phyloP scores from a whole-genome alignment of 2,888 invertebrate species.

The Drosophila melanocephala region DNA sequence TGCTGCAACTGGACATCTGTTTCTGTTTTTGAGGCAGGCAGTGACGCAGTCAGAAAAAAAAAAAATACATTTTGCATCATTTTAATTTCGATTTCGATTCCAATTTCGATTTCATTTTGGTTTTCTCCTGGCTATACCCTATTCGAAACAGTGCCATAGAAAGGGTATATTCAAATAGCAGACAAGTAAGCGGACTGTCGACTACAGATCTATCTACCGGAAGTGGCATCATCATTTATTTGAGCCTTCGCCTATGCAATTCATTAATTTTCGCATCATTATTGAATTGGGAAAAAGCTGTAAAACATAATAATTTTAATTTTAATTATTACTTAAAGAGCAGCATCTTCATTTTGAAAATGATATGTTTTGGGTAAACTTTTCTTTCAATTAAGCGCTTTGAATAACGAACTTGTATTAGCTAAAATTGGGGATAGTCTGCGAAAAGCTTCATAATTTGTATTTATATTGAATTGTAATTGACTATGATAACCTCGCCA shows the following conservation, averaged over 20 bases:
- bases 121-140: slow-evolving; percentile 2
- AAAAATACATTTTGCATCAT: slow-evolving; percentile 29
- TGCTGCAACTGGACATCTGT: slow-evolving; percentile 35
- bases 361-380: background rate
- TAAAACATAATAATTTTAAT: background rate
- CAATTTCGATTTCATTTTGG: slow-evolving; percentile 40
- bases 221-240: background rate
- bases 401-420: background rate
- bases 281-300: background rate
- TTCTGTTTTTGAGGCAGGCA: slow-evolving; percentile 18
- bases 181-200: background rate
- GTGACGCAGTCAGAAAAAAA: slow-evolving; percentile 38
- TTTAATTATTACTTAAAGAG: background rate
- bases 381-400: background rate
- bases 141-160: background rate
- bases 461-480: background rate
- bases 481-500: background rate
- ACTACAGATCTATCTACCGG: background rate
- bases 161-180: background rate
- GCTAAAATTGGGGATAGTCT: background rate
- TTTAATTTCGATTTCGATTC: slow-evolving; percentile 47
- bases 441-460: background rate
- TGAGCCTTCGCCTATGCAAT: background rate
- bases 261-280: background rate
- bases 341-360: background rate